phyloP scores from a whole-genome alignment of 2,888 invertebrate species.

The Nomada ruficornis region DNA sequence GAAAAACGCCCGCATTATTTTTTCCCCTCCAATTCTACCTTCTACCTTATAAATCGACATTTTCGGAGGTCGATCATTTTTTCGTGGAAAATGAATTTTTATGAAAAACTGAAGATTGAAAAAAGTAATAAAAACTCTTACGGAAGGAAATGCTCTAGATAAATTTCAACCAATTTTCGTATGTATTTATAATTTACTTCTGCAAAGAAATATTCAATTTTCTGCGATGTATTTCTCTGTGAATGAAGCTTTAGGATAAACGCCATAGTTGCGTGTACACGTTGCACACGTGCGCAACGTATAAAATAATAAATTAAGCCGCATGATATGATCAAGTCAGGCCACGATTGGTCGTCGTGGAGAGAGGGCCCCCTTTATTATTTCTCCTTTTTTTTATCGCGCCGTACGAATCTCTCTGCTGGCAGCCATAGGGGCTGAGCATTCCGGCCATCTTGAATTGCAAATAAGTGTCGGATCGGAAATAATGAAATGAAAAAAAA shows the following conservation, averaged over 20 bases:
- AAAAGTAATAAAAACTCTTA: no score
- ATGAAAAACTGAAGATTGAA: background rate
- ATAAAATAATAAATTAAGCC: slow-evolving; percentile 75
- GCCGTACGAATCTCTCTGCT: slow-evolving; percentile 71
- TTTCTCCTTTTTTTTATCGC: slow-evolving; percentile 65
- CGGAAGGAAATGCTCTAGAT: no score
- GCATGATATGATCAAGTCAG: slow-evolving; percentile 73
- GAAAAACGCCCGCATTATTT: slow-evolving; percentile 58
- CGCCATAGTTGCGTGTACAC: slow-evolving; percentile 37
- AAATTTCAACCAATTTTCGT: no score
- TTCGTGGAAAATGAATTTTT: background rate
- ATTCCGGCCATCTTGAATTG: slow-evolving; percentile 79
- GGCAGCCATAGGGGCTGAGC: slow-evolving; percentile 67
- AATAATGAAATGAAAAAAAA: slow-evolving; percentile 40
- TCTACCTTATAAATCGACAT: background rate
- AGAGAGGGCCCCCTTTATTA: slow-evolving; percentile 55
- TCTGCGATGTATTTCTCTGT: background rate
- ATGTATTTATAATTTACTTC: no score
- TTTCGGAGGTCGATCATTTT: slow-evolving; percentile 10
- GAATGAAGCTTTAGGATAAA: slow-evolving; percentile 20
- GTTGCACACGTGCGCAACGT: slow-evolving; percentile 58
- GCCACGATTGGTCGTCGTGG: slow-evolving; percentile 73
- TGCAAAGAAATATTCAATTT: background rate
- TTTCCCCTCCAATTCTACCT: slow-evolving; percentile 28
- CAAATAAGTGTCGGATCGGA: slow-evolving; percentile 64